These are phyloP conservation scores for Sylvia atricapilla DNA, from an alignment of 2,113 vertebrate species.

Conservation along the genomic window DNA sequence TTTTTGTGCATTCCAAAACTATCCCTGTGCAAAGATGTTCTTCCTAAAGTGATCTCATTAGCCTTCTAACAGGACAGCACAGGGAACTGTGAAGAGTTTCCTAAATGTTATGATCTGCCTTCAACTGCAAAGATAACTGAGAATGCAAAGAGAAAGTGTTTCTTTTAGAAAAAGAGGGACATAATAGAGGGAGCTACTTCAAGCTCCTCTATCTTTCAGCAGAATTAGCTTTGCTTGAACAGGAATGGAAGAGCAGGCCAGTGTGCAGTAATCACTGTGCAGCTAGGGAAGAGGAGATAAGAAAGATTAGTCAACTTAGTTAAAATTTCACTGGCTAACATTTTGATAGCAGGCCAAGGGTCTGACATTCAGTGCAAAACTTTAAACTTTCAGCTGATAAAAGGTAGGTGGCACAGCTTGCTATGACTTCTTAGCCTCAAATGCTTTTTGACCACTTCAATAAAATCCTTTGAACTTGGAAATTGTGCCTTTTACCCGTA, in stretches of 20 bases:
- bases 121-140: background rate
- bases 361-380: background rate
- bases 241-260: background rate
- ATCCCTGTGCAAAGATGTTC: background rate
- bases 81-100: background rate
- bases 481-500: background rate
- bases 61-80: background rate
- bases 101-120: background rate
- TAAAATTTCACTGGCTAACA: slow-evolving; percentile 52
- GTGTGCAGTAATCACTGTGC: background rate
- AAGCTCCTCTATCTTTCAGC: background rate
- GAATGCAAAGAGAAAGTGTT: background rate
- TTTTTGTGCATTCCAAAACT: background rate
- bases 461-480: background rate
- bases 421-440: background rate
- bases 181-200: background rate
- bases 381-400: slow-evolving; percentile 54
- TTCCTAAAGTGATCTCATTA: background rate
- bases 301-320: slow-evolving; percentile 13
- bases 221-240: background rate
- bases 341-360: slow-evolving; percentile 22
- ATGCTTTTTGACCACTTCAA: background rate
- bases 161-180: background rate
- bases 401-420: background rate
- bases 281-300: slow-evolving; percentile 25